These are phyloP conservation scores for Zaprionus vittiger DNA, from an alignment of 1,140 invertebrate genomes.

Conservation along the genomic window DNA sequence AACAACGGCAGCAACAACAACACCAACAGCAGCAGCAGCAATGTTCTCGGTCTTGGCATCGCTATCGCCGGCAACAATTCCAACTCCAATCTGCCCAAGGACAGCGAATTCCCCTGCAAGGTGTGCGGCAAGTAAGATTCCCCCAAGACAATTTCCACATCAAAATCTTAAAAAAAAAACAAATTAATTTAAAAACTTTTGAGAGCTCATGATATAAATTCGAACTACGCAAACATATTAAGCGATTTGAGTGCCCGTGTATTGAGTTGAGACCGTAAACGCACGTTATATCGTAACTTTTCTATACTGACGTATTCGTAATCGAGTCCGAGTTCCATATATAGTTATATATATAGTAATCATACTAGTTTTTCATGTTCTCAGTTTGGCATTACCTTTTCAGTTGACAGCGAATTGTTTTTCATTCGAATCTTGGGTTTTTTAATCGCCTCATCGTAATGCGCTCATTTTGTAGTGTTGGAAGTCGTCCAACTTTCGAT, in stretches of 20 bases:
- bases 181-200: background rate
- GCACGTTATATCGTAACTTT: slow-evolving; percentile 76
- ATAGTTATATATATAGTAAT: slow-evolving; percentile 10
- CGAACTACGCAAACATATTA: slow-evolving; percentile 52
- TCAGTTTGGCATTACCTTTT: background rate
- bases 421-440: background rate
- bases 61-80: slow-evolving; percentile 18
- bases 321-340: slow-evolving; percentile 30
- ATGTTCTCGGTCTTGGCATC: slow-evolving; percentile 17
- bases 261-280: slow-evolving; percentile 79
- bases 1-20: slow-evolving; percentile 10
- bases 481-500: slow-evolving; percentile 34
- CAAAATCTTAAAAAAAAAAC: slow-evolving; percentile 35
- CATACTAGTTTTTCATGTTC: background rate
- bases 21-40: slow-evolving; percentile 16
- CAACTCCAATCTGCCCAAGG: slow-evolving; percentile 59
- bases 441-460: background rate
- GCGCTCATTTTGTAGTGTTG: slow-evolving; percentile 36
- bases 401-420: slow-evolving; percentile 11
- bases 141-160: slow-evolving; percentile 76
- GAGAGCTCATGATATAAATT: slow-evolving; percentile 29
- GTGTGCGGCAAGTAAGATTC: slow-evolving; percentile 98
- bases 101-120: slow-evolving; percentile 94
- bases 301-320: slow-evolving; percentile 22
- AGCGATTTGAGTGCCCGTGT: slow-evolving; percentile 78